Evolutionary conservation across 92 coral and sea anemone genomes (phyloP), one percentile per base, ranked within the genome.

Genomic region (Umimayanthus chanpuru): DNA sequence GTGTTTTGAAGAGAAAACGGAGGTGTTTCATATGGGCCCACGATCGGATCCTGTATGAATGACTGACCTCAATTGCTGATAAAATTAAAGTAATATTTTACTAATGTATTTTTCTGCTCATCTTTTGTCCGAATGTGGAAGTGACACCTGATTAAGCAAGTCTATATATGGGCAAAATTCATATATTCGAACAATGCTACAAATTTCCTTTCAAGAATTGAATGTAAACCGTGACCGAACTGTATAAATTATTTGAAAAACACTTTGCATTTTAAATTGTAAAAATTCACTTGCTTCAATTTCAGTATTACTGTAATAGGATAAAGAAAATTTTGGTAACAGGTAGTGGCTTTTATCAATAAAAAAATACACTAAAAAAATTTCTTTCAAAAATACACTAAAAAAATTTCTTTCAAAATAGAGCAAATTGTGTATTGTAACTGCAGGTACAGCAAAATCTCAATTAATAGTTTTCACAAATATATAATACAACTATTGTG

Each of bases 71-170:
- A 61, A 20, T 61, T 20, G 5, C 21, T 21, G 26, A 21, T 18
- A 21, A 61, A 72, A 72, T 72, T 2, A 72, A 28, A 72, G 29
- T 72, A 72, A 72, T 72, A 30, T 28, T 26, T 32, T 2, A 32
- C 20, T 70, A 10, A 29, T 72, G 76, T 32, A 68, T 68, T n/a
- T 29, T 72, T 28, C 76, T 23, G 29, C 4, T 28, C 39, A 12
- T 72, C 40, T 32, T 72, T 72, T 72, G 76, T 72, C 76, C 76
- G 76, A 72, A 72, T 28, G 41, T 16, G 76, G 76, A 72, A 72
- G 30, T 32, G 76, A 72, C 76, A 72, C 25, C n/a, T 61, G 26
- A 61, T 23, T 23, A 61, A 25, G 21, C 21, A 18, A 18, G 26
- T 61, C 68, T 61, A 61, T 61, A 61, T 61, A 61, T 18, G 68